Conservation (phyloP, 2,113 vertebrate genomes). For the Prolemur simus region DNA sequence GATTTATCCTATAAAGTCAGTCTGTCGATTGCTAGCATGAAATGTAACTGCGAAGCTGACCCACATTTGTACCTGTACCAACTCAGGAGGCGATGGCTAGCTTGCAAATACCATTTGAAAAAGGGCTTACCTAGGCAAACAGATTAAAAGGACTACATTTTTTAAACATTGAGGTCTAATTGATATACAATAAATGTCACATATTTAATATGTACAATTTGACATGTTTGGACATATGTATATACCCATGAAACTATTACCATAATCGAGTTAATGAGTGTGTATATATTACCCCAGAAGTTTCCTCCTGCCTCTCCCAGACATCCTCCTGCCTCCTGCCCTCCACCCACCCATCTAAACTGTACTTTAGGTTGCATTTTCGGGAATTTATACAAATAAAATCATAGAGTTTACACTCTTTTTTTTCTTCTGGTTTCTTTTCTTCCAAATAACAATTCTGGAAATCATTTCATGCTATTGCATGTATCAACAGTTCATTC, state of each 20-base stretch:
- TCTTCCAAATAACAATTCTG: background rate
- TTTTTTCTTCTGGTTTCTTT: background rate
- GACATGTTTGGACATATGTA: background rate
- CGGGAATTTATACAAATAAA: background rate
- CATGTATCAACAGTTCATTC: background rate
- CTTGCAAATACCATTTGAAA: background rate
- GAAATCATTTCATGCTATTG: background rate
- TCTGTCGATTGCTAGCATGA: fast-evolving
- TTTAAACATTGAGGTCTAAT: background rate
- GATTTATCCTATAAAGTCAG: background rate
- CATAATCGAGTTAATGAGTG: background rate
- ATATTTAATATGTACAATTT: background rate
- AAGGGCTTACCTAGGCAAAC: background rate
- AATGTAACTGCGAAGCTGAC: background rate
- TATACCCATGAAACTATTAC: background rate
- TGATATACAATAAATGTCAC: background rate
- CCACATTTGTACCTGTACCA: background rate
- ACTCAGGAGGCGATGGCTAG: background rate
- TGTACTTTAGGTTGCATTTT: background rate
- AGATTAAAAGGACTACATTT: background rate
- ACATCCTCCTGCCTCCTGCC: no score
- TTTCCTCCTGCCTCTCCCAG: background rate
- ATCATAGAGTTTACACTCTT: background rate
- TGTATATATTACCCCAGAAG: no score
- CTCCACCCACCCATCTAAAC: background rate